A percentile compares a stretch with the other conserved stretches of the same genome.
Conservation (phyloP, 1,140 invertebrate species). For the Oncopeltus fasciatus region DNA sequence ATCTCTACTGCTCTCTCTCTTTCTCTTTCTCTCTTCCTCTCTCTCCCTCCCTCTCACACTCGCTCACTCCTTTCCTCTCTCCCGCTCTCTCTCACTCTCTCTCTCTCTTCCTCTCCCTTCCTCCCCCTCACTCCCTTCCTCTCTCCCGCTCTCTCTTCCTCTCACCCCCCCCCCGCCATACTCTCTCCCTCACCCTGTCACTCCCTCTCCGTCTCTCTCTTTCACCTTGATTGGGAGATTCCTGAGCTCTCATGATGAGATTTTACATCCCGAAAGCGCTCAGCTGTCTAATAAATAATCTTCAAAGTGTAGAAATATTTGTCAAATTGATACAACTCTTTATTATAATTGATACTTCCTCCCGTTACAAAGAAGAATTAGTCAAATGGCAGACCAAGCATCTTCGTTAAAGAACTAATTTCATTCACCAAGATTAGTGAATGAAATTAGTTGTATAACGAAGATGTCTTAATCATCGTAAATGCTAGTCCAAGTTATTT, state of each 20-base stretch:
- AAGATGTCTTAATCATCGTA: no score
- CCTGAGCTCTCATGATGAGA: neutral
- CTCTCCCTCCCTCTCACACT: neutral
- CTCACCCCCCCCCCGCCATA: neutral
- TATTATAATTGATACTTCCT: no score
- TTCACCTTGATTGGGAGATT: neutral
- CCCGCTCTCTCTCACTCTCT: constrained; percentile 11
- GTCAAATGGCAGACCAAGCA: no score
- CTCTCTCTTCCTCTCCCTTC: constrained; percentile 1
- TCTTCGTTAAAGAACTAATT: no score
- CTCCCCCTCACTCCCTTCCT: neutral
- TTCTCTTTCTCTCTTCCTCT: neutral
- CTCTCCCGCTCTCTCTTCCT: neutral
- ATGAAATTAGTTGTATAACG: no score
- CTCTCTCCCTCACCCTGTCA: neutral
- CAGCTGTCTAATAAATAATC: neutral
- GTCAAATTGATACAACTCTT: no score
- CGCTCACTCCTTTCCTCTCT: no score
- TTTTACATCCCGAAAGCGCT: neutral
- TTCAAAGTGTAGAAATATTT: no score
- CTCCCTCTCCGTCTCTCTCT: neutral
- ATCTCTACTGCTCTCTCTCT: neutral
- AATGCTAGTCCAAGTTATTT: no score
- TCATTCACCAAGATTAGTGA: no score
- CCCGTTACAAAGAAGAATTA: no score